These are phyloP conservation scores for Laticauda colubrina DNA, from an alignment of 2,113 vertebrate genomes.

Conservation along the genomic window DNA sequence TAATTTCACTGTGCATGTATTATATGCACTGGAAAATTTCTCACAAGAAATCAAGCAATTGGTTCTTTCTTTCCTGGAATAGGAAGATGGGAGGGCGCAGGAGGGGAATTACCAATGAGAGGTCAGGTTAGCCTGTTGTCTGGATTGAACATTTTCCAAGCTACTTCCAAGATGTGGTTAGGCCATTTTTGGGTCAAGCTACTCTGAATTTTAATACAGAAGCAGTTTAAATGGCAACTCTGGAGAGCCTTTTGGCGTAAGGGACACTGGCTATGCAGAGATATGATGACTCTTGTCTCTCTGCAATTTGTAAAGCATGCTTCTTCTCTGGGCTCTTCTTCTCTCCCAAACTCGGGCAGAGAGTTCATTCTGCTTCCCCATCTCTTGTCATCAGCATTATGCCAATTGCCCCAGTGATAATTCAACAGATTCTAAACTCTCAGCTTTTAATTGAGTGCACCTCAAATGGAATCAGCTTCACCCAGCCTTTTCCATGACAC, in stretches of 20 bases:
- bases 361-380: background rate
- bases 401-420: background rate
- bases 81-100: background rate
- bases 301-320: background rate
- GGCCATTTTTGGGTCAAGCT: background rate
- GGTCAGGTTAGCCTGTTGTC: background rate
- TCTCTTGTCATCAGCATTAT: background rate
- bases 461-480: background rate
- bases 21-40: background rate
- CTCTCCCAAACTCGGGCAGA: background rate
- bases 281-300: background rate
- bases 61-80: background rate
- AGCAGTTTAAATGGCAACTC: background rate
- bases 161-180: background rate
- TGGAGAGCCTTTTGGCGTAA: background rate
- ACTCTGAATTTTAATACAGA: background rate
- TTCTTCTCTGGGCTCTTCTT: background rate
- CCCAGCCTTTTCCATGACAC: background rate
- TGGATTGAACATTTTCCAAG: background rate
- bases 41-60: background rate
- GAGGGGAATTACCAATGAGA: background rate
- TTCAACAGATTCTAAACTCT: background rate
- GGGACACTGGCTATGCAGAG: background rate
- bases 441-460: background rate
- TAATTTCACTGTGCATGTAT: background rate